Evolutionary conservation across 2,888 invertebrate species (phyloP).

Genomic region (Melanotus villosus): DNA sequence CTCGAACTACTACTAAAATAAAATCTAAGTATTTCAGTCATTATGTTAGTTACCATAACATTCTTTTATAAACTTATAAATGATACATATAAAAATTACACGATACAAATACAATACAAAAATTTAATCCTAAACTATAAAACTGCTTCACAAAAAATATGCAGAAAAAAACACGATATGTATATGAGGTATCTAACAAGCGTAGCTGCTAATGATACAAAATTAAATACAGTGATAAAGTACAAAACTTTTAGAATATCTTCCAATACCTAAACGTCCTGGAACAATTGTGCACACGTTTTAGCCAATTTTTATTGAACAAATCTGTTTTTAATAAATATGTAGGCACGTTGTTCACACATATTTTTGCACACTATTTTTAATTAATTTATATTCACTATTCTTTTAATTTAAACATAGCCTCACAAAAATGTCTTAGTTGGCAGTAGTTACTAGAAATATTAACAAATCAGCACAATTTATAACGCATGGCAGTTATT

Average conservation of each 20-base stretch:
- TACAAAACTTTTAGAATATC: conserved; percentile 47
- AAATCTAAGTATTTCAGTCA: conserved; percentile 42
- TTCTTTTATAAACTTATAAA: conserved; percentile 31
- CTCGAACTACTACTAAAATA: conserved; percentile 21
- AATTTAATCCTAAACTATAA: conserved; percentile 32
- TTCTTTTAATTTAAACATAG: conserved; percentile 52
- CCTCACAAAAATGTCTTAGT: conserved; percentile 52
- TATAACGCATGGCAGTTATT: conserved; percentile 61
- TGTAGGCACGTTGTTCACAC: conserved; percentile 67
- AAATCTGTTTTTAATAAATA: conserved; percentile 50
- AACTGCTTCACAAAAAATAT: conserved; percentile 32
- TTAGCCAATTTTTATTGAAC: conserved; percentile 41
- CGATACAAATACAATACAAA: conserved; percentile 26
- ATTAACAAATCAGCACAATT: conserved; percentile 56
- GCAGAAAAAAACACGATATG: conserved; percentile 42
- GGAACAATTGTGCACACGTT: conserved; percentile 43
- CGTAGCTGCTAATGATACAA: conserved; percentile 44
- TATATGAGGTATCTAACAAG: conserved; percentile 47
- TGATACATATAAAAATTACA: conserved; percentile 34
- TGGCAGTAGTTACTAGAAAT: conserved; percentile 58
- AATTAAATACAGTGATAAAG: conserved; percentile 44
- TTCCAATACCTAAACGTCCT: conserved; percentile 40
- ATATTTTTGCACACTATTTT: conserved; percentile 65
- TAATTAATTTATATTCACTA: conserved; percentile 54
- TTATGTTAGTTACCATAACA: conserved; percentile 43